Conservation (phyloP, 2,113 vertebrate species). For the Phylloscopus trochilus region DNA sequence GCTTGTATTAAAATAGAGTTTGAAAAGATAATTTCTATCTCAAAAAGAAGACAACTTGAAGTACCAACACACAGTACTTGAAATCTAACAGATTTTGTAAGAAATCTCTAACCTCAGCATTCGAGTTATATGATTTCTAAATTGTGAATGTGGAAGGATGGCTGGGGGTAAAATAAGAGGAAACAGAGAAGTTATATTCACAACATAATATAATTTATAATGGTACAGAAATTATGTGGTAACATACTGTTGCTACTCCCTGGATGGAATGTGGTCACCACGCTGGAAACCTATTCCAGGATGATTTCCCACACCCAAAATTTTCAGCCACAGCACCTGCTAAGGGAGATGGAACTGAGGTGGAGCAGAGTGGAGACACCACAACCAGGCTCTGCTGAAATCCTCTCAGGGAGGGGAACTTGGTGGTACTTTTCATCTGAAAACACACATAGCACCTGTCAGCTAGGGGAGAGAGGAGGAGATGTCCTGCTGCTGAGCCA, state of each 20-base stretch:
- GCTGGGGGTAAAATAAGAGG: neutral
- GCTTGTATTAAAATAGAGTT: neutral
- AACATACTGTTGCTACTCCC: neutral
- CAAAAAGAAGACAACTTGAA: neutral
- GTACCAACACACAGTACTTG: neutral
- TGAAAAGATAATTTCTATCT: neutral
- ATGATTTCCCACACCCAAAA: neutral
- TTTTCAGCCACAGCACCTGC: neutral
- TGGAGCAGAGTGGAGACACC: neutral
- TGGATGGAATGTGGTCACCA: neutral
- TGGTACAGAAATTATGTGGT: neutral
- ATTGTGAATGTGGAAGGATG: neutral
- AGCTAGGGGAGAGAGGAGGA: no score
- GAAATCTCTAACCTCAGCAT: neutral
- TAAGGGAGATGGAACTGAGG: neutral
- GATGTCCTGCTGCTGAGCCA: no score
- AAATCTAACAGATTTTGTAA: neutral
- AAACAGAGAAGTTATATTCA: neutral
- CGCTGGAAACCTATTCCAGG: fast-evolving
- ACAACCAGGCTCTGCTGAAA: neutral
- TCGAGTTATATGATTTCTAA: neutral
- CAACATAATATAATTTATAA: neutral
- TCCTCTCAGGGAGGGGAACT: fast-evolving
- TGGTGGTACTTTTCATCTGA: neutral
- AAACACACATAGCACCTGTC: no score